Conservation (phyloP, 2,888 invertebrate species). For the Xestia ashworthii region DNA sequence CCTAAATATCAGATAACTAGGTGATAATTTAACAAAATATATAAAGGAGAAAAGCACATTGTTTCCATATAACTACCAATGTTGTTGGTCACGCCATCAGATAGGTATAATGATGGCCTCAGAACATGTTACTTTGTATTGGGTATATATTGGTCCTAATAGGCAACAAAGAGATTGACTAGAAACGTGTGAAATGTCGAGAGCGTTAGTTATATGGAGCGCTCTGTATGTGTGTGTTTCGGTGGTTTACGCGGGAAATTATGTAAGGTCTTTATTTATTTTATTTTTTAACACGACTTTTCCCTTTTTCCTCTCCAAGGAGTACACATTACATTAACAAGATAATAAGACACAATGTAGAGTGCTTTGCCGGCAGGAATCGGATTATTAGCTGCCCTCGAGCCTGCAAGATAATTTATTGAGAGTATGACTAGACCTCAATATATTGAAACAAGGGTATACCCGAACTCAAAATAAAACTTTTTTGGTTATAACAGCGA, state of each 20-base stretch:
- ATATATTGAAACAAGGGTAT: background rate
- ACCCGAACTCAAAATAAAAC: background rate
- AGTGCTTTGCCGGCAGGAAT: too few species aligned
- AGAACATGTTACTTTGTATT: slow-evolving; percentile 14
- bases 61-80: background rate
- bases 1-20: background rate
- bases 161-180: background rate
- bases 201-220: slow-evolving; percentile 19
- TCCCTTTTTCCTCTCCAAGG: background rate
- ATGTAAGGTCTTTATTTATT: background rate
- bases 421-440: background rate
- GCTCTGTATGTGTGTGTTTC: slow-evolving; percentile 7
- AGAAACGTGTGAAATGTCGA: slow-evolving; percentile 31
- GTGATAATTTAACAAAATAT: background rate
- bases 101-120: slow-evolving; percentile 9
- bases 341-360: background rate
- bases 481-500: background rate
- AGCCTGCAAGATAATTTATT: background rate
- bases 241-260: slow-evolving; percentile 5
- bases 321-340: background rate
- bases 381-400: too few species aligned
- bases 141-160: slow-evolving; percentile 27
- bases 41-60: slow-evolving; percentile 4
- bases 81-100: slow-evolving; percentile 38
- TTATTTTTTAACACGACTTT: background rate